A percentile compares a stretch with the other conserved stretches of the same genome.
Evolutionary conservation across 2,797 vertebrate genomes (phyloP).

Genomic region (Bradypodion pumilum): DNA sequence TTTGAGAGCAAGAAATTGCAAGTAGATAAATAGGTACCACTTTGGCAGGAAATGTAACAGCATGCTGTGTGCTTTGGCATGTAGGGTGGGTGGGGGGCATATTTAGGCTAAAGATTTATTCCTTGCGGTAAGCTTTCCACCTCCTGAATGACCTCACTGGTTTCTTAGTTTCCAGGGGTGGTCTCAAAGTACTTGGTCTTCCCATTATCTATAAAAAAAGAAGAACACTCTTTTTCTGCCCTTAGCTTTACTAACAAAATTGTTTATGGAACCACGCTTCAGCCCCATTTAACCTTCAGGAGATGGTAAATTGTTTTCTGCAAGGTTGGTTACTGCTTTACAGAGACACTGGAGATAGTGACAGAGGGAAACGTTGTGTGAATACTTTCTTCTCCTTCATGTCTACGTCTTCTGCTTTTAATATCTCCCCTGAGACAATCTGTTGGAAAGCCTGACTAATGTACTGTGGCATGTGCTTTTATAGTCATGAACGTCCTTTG

Average conservation of each 20-base stretch:
- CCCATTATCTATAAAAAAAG: background rate
- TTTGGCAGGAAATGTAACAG: too few relatives aligned
- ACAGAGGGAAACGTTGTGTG: background rate
- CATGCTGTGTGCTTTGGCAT: too few relatives aligned
- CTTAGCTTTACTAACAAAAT: conserved; percentile 19
- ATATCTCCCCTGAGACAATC: background rate
- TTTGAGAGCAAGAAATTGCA: too few relatives aligned
- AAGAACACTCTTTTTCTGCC: background rate
- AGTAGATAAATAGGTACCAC: too few relatives aligned
- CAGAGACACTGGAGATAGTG: background rate
- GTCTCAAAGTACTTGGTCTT: background rate
- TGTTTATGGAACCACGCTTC: conserved; percentile 29
- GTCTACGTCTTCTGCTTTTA: background rate
- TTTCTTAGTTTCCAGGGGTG: conserved; percentile 1
- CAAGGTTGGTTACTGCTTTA: background rate
- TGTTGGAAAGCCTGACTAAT: background rate
- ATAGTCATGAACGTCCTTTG: background rate
- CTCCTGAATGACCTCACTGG: background rate
- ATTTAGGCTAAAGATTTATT: background rate
- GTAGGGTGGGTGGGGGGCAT: too few relatives aligned
- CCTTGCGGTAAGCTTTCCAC: background rate
- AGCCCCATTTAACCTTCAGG: background rate
- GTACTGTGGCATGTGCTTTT: background rate
- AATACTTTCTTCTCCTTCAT: background rate
- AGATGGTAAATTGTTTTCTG: conserved; percentile 13